Conservation (phyloP, 2,888 invertebrate species). For the Agelastica alni region DNA sequence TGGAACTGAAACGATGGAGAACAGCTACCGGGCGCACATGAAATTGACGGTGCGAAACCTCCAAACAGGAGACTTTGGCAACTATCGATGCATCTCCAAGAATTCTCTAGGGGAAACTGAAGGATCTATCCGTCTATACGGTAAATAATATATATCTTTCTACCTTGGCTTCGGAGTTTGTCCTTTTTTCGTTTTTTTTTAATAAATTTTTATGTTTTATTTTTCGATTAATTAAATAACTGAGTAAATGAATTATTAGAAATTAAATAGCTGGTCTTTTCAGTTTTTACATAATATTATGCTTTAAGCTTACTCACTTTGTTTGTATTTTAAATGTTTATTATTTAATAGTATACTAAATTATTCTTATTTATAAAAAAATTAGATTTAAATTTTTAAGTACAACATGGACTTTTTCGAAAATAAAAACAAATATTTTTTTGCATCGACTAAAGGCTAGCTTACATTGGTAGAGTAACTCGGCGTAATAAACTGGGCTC, state of each 20-base stretch:
- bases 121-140: constrained; percentile 88
- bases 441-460: no score
- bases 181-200: constrained; percentile 9
- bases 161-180: constrained; percentile 5
- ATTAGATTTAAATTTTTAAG: no score
- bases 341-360: background rate
- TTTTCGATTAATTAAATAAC: background rate
- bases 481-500: no score
- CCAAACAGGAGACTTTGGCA: constrained; percentile 83
- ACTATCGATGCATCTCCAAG: constrained; percentile 91
- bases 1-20: constrained; percentile 80
- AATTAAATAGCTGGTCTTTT: no score
- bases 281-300: no score
- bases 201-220: background rate
- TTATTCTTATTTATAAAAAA: no score
- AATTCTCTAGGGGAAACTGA: constrained; percentile 93
- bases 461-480: no score
- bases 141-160: constrained; percentile 62
- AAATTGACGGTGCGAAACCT: constrained; percentile 84
- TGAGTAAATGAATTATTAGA: no score
- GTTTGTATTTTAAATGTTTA: background rate
- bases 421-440: no score
- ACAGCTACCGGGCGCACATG: constrained; percentile 89
- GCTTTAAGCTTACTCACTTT: no score
- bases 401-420: no score